phyloP scores from a whole-genome alignment of 1,140 invertebrate genomes.

The Acyrthosiphon pisum region DNA sequence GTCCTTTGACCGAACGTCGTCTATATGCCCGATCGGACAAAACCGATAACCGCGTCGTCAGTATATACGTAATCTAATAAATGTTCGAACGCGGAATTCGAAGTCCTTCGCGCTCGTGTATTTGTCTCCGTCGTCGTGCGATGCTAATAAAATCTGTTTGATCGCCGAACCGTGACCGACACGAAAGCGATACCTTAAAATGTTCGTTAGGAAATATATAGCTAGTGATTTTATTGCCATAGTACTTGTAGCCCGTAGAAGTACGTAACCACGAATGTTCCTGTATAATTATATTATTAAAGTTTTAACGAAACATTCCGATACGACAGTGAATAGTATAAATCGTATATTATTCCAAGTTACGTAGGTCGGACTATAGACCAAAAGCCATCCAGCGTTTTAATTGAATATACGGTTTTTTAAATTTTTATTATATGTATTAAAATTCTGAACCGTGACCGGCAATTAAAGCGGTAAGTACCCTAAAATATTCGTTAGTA shows the following conservation, averaged over 20 bases:
- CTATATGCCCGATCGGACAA: not conserved
- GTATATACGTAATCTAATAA: not conserved
- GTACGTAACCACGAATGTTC: not conserved
- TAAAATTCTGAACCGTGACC: not conserved
- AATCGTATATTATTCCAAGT: too few relatives aligned
- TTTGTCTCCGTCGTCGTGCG: not conserved
- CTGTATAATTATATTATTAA: not conserved
- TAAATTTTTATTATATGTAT: not conserved
- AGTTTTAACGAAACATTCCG: not conserved
- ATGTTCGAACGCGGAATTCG: not conserved
- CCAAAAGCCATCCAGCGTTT: too few relatives aligned
- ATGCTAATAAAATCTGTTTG: conserved; percentile 9
- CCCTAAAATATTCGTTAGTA: too few relatives aligned
- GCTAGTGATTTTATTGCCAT: not conserved
- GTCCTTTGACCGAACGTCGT: not conserved
- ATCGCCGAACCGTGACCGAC: not conserved
- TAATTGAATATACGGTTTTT: too few relatives aligned
- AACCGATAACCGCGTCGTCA: not conserved
- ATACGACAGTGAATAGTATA: not conserved
- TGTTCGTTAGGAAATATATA: not conserved
- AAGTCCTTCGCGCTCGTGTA: not conserved
- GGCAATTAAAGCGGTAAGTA: too few relatives aligned
- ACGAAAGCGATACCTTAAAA: not conserved
- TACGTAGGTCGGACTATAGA: too few relatives aligned
- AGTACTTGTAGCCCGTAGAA: not conserved